Evolutionary conservation across 2,888 invertebrate species (phyloP), one percentile per base, ranked within the genome.

Genomic region (Plagodis pulveraria): DNA sequence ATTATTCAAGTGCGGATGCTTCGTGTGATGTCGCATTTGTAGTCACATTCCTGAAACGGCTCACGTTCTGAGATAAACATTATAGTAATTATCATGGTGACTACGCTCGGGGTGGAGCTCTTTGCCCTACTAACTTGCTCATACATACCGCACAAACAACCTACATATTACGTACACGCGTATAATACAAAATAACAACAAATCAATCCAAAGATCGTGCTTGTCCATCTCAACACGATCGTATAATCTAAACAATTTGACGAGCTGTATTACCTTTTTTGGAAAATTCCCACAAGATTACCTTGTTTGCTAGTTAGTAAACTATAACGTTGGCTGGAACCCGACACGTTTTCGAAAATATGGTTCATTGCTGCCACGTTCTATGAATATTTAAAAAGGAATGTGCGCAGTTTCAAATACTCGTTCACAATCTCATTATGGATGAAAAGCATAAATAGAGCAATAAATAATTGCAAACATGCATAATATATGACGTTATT

Each of bases 401-500:
- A 68, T 65, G 61, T 76, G 72, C 77, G 76, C 73, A 73, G 70
- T 70, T 70, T 63, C 47, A 66, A 53, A 54, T 50, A 58, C 54
- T 62, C 54, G 57, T 62, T 56, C 55, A 59, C 66, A 35, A 22
- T 22, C 22, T 22, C 22, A 22, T 22, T 60, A 58, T 63, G 54
- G 61, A 49, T 63, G 66, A 70, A 66, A 62, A 67, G 68, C 62
- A 66, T 65, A 66, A 72, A 69, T 71, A 70, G 56, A 50, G 51
- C 58, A 61, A 75, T 74, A 67, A 70, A 77, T 76, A 71, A 69
- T 58, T 65, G n/a, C n/a, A n/a, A 61, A 64, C 56, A 66, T 71
- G 71, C 68, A 73, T 59, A 7, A 66, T 70, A 73, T 67, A 74
- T 82, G 79, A 70, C 80, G 78, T 81, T 81, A 83, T 85, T 86